phyloP scores from a whole-genome alignment of 2,888 invertebrate genomes.

The Alcis repandata region DNA sequence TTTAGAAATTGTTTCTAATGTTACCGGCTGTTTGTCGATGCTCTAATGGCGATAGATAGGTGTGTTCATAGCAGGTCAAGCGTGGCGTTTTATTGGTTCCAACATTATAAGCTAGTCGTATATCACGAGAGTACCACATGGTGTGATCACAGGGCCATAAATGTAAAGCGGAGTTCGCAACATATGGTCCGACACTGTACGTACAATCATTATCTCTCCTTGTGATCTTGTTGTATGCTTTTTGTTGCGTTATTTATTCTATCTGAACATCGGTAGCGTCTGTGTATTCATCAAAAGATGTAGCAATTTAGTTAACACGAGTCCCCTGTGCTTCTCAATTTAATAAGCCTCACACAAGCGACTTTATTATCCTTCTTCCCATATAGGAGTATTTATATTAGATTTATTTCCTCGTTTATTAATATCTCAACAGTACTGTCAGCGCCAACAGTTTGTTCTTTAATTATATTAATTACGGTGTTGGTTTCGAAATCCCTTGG shows the following conservation, averaged over 20 bases:
- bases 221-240: slow-evolving; percentile 25
- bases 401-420: slow-evolving; percentile 7
- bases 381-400: neutral
- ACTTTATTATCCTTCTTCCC: neutral
- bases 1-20: slow-evolving; percentile 10
- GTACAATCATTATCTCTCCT: slow-evolving; percentile 37
- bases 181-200: slow-evolving; percentile 50
- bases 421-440: slow-evolving; percentile 1
- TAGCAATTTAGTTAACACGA: neutral
- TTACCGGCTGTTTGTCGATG: slow-evolving; percentile 14
- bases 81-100: slow-evolving; percentile 44
- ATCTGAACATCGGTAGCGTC: neutral
- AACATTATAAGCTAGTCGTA: slow-evolving; percentile 34
- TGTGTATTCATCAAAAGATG: neutral
- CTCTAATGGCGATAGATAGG: slow-evolving; percentile 30
- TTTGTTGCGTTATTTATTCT: slow-evolving; percentile 12
- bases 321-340: neutral
- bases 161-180: slow-evolving; percentile 43
- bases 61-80: slow-evolving; percentile 49
- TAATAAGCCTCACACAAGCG: neutral
- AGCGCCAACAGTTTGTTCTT: neutral
- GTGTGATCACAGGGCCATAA: slow-evolving; percentile 42
- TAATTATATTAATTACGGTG: neutral
- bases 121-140: slow-evolving; percentile 48
- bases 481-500: slow-evolving; percentile 6